A percentile compares a stretch with the other conserved stretches of the same genome.
phyloP scores from a whole-genome alignment of 2,888 invertebrate genomes.

The Taenaris catops region DNA sequence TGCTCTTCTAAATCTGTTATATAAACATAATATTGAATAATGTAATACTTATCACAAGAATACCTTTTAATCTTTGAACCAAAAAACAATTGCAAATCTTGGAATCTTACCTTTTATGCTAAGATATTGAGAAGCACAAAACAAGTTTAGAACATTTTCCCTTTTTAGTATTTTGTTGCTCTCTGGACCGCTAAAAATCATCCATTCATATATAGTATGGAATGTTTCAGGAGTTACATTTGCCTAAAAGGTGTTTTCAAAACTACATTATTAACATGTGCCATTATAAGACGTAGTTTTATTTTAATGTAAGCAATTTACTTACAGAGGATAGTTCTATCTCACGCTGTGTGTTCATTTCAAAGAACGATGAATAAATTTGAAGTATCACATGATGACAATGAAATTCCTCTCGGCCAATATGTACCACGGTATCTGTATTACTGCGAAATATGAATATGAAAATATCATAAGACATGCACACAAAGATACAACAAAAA shows the following conservation, averaged over 20 bases:
- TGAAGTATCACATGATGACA: slow-evolving; percentile 85
- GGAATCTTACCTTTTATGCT: slow-evolving; percentile 80
- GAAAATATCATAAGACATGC: too few species aligned
- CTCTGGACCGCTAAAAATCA: slow-evolving; percentile 83
- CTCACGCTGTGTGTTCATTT: slow-evolving; percentile 52
- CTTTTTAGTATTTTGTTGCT: slow-evolving; percentile 82
- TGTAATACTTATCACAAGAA: too few species aligned
- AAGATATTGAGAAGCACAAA: slow-evolving; percentile 85
- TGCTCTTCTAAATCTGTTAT: slow-evolving; percentile 86
- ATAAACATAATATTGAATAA: too few species aligned
- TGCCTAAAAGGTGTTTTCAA: slow-evolving; percentile 34
- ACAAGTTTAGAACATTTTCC: slow-evolving; percentile 86
- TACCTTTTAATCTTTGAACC: too few species aligned
- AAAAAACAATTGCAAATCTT: too few species aligned
- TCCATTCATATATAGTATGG: slow-evolving; percentile 89
- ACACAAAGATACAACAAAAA: too few species aligned
- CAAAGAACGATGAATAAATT: slow-evolving; percentile 84
- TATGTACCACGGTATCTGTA: slow-evolving; percentile 83
- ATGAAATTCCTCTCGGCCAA: slow-evolving; percentile 83
- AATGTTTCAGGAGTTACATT: slow-evolving; percentile 81
- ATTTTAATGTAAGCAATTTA: slow-evolving; percentile 5
- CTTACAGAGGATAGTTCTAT: slow-evolving; percentile 58
- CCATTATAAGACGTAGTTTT: too few species aligned
- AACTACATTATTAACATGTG: too few species aligned
- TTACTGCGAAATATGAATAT: slow-evolving; percentile 58